A percentile compares a stretch with the other conserved stretches of the same genome.
Conservation (phyloP, 2,888 invertebrate genomes). For the Drosophila hawaiiensis region DNA sequence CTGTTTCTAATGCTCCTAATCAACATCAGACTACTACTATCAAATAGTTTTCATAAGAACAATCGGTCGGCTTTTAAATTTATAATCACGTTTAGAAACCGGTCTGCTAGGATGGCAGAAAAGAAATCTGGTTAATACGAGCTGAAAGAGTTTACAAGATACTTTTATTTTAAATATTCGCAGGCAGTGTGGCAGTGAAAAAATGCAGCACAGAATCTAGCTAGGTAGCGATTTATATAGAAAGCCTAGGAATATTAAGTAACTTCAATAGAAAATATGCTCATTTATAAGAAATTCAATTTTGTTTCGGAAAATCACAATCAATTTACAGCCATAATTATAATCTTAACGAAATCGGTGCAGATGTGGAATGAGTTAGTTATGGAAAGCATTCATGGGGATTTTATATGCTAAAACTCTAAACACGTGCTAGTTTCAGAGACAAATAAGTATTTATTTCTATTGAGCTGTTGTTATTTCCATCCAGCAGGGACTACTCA, state of each 20-base stretch:
- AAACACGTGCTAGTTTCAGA: neutral
- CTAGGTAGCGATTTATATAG: neutral
- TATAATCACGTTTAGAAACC: neutral
- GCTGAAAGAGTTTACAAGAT: neutral
- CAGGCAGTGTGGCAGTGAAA: neutral
- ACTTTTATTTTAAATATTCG: neutral
- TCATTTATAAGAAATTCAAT: neutral
- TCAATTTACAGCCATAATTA: neutral
- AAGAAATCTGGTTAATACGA: neutral
- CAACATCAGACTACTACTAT: neutral
- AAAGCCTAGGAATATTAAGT: neutral
- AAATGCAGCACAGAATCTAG: neutral
- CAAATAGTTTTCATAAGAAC: neutral
- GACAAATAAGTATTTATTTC: neutral
- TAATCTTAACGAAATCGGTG: neutral
- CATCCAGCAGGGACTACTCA: neutral
- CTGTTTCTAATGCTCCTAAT: neutral
- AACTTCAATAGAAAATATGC: neutral
- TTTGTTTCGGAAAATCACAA: neutral
- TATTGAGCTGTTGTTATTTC: constrained; percentile 9
- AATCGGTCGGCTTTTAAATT: neutral
- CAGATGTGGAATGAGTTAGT: neutral
- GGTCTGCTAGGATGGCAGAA: neutral
- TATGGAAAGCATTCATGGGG: neutral
- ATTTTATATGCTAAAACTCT: neutral